Base-by-base conservation (phyloP, 1,140 invertebrate genomes). In the Danaus melanippus region DNA sequence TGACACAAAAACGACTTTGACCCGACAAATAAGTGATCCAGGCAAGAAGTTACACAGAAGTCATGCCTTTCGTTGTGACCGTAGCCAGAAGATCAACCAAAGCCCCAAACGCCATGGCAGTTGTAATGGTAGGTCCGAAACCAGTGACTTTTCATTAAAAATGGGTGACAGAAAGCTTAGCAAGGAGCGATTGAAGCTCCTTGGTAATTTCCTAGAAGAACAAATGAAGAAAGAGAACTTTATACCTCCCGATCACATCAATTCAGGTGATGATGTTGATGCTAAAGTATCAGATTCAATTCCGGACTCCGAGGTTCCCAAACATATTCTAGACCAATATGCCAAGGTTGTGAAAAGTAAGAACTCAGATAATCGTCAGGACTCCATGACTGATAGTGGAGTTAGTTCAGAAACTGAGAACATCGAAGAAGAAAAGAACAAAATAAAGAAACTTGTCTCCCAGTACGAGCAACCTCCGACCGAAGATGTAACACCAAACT, bases 41-140 rank as follows among this genome's bases (percentile, higher is more conserved):
- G 79, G 84, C 0, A 87, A 87, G 49, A 89, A 89, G 60, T 84
- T 91, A n/a, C 90, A 91, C 55, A 75, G 90, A 55, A 90, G 89
- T 21, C 90, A 90, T 42, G 90, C 90, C 0, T 91, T 91, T 68
- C 76, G 90, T 6, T 88, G 90, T 59, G 90, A 91, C 54, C 79
- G 87, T 48, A 88, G 70, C 53, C 68, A 87, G 65, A 84, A 87
- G 69, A 71, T 83, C n/a, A 69, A 70, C 12, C 73, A 81, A 15
- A 70, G 69, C 10, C 77, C 83, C 11, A 80, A 87, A 67, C 66
- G 82, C 8, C 75, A 86, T 60, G 81, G 76, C 0, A 84, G 85
- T 49, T 84, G 79, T 41, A 85, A 83, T 56, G 82, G 86, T 9
- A 71, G 85, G 39, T 80, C 84, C 8, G 86, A 87, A 71, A 75